Base-by-base conservation (phyloP, 1,140 invertebrate species). In the Aphelinus certus region DNA sequence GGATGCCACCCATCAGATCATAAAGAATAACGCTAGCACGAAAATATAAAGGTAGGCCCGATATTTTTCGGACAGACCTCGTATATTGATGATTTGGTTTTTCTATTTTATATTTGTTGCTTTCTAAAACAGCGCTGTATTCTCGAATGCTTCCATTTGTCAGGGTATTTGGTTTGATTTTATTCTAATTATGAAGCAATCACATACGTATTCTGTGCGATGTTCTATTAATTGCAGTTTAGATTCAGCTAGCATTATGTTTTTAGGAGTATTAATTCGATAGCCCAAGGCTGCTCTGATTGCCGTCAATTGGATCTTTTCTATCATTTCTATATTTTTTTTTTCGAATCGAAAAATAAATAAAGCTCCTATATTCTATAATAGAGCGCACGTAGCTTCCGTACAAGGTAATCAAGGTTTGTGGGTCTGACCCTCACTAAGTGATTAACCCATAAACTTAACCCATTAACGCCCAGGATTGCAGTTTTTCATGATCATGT, bases 391-490 rank as follows among this genome's bases (percentile, higher is more conserved):
- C 70, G 48, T 66, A 68, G 3, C 72, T 67, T 68, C 75, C 77
- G 67, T 79, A 76, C n/a, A 77, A 46, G 10, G 3, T 53, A 3
- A 79, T 7, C 26, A 76, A 26, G 4, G 68, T 71, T 4, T 1
- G 26, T 1, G 71, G 78, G 53, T 79, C 69, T 3, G 76, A 49
- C 1, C 71, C 79, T 67, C 76, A 73, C 62, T 51, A 60, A 7
- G 78, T 77, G 2, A n/a, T n/a, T n/a, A n/a, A n/a, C n/a, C n/a
- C n/a, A n/a, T n/a, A n/a, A n/a, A n/a, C n/a, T n/a, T n/a, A n/a
- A n/a, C n/a, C n/a, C n/a, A n/a, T n/a, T n/a, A n/a, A n/a, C n/a
- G n/a, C n/a, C n/a, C n/a, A n/a, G n/a, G n/a, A n/a, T n/a, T n/a
- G n/a, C n/a, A n/a, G n/a, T n/a, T n/a, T n/a, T n/a, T n/a, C n/a